Conservation (phyloP, 2,888 invertebrate genomes). For the Drosophila longiperda region DNA sequence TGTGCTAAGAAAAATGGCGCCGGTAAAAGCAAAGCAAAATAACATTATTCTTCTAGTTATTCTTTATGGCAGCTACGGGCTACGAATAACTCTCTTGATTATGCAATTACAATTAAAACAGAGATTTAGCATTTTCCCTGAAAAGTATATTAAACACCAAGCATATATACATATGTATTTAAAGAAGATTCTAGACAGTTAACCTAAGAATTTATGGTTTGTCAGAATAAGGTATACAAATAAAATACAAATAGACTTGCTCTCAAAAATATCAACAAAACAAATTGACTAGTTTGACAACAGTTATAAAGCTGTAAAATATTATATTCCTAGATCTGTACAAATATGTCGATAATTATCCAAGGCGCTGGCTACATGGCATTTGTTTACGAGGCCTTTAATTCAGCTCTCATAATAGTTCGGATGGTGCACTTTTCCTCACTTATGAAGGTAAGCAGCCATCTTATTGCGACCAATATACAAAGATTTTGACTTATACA, state of each 20-base stretch:
- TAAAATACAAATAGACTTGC: not conserved
- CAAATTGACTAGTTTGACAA: not conserved
- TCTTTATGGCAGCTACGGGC: not conserved
- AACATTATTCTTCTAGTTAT: slow-evolving; percentile 13
- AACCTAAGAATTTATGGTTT: not conserved
- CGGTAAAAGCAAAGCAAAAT: slow-evolving; percentile 1
- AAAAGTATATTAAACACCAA: not conserved
- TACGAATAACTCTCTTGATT: slow-evolving; percentile 13
- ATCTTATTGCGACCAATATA: not conserved
- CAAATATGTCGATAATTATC: slow-evolving; percentile 24
- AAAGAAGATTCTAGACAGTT: not conserved
- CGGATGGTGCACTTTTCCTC: slow-evolving; percentile 9
- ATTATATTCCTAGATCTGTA: not conserved
- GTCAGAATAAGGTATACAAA: not conserved
- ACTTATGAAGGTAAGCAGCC: slow-evolving; percentile 24
- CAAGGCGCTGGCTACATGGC: slow-evolving; percentile 23
- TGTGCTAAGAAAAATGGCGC: slow-evolving; percentile 45
- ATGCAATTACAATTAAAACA: slow-evolving; percentile 28
- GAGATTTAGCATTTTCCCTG: slow-evolving; percentile 3
- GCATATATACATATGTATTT: not conserved
- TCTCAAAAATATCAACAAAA: not conserved
- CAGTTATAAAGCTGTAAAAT: not conserved
- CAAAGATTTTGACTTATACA: not conserved
- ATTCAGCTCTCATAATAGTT: slow-evolving; percentile 13
- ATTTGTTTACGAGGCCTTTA: slow-evolving; percentile 26